Conservation (phyloP, 2,888 invertebrate species). For the Ectobius pallidus region DNA sequence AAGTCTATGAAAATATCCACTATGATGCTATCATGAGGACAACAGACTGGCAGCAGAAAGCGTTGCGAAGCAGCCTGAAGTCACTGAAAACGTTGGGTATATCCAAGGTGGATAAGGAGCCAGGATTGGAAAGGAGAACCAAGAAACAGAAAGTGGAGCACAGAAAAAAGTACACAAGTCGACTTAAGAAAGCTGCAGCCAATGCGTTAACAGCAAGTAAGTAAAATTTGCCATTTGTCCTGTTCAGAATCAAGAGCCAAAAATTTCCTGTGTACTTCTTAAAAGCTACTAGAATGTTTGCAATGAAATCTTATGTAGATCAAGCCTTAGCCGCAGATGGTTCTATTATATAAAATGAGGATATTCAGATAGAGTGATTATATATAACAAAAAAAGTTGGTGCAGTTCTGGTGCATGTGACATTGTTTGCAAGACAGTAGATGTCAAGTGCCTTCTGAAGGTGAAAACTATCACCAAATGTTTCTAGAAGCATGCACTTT, state of each 20-base stretch:
- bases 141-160: constrained; percentile 39
- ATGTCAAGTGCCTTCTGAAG: too few relatives aligned
- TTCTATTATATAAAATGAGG: too few relatives aligned
- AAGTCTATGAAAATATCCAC: constrained; percentile 70
- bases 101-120: constrained; percentile 32
- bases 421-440: too few relatives aligned
- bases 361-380: too few relatives aligned
- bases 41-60: constrained; percentile 80
- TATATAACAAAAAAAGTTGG: too few relatives aligned
- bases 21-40: constrained; percentile 75
- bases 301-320: too few relatives aligned
- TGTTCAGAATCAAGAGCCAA: neutral
- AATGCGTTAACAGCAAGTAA: constrained; percentile 47
- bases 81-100: constrained; percentile 31
- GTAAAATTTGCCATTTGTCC: constrained; percentile 29
- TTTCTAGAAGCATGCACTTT: too few relatives aligned
- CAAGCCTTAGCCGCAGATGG: too few relatives aligned
- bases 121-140: constrained; percentile 35
- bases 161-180: constrained; percentile 40
- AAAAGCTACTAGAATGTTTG: too few relatives aligned
- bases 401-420: too few relatives aligned
- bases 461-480: too few relatives aligned
- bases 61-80: constrained; percentile 51
- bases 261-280: too few relatives aligned
- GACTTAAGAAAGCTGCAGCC: constrained; percentile 40